Conservation (phyloP, 2,797 vertebrate genomes). For the Euthynnus affinis region DNA sequence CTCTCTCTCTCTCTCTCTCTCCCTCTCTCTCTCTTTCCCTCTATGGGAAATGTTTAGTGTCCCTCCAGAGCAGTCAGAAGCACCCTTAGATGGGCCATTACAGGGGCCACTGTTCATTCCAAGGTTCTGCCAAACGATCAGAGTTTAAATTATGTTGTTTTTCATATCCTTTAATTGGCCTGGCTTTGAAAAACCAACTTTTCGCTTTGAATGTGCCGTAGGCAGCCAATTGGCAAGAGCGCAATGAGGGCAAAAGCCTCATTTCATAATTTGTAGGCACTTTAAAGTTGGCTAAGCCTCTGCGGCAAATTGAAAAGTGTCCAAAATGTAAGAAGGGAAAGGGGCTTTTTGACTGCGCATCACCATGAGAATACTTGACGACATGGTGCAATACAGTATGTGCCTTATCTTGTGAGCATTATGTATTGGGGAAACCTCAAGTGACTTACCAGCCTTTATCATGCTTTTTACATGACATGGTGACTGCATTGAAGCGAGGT, state of each 20-base stretch:
- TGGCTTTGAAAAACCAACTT: constrained; percentile 86
- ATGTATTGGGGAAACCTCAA: constrained; percentile 30
- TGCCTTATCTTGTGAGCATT: constrained; percentile 60
- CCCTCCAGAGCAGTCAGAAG: constrained; percentile 70
- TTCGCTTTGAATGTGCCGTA: constrained; percentile 85
- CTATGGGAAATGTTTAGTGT: constrained; percentile 60
- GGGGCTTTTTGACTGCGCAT: constrained; percentile 71
- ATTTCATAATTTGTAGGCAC: constrained; percentile 88
- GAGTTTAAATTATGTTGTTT: constrained; percentile 85
- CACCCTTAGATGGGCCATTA: constrained; percentile 76
- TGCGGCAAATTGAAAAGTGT: constrained; percentile 84
- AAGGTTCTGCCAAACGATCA: constrained; percentile 84
- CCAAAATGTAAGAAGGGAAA: constrained; percentile 80
- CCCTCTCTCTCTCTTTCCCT: constrained; percentile 16
- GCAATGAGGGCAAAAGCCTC: constrained; percentile 85
- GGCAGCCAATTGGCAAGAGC: constrained; percentile 86
- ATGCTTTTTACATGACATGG: constrained; percentile 24
- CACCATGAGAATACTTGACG: constrained; percentile 76
- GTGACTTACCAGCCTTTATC: constrained; percentile 32
- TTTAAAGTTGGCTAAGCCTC: constrained; percentile 87
- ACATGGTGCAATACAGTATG: constrained; percentile 55
- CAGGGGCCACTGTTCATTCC: constrained; percentile 77
- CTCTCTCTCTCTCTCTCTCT: constrained; percentile 23
- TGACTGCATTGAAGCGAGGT: constrained; percentile 10
- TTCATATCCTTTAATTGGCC: constrained; percentile 88